A percentile compares a stretch with the other conserved stretches of the same genome.
Conservation (phyloP, 2,888 invertebrate species). For the Andrena dorsata region DNA sequence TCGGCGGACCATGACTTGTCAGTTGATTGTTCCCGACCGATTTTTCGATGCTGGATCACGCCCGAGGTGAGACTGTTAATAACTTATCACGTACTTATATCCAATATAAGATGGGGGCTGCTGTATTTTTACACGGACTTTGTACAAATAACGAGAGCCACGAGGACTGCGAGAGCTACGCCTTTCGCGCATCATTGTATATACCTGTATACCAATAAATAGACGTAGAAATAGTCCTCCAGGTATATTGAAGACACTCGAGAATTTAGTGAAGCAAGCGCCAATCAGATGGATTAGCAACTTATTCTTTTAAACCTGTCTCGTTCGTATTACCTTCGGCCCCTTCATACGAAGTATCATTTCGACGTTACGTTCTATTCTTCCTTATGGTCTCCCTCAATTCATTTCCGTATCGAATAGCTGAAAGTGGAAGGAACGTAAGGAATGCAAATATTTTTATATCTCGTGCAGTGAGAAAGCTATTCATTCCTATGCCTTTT, state of each 20-base stretch:
- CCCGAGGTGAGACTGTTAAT: slow-evolving; percentile 71
- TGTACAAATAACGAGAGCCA: slow-evolving; percentile 81
- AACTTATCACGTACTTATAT: slow-evolving; percentile 71
- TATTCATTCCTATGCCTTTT: slow-evolving; percentile 18
- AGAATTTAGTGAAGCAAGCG: not conserved
- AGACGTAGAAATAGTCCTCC: slow-evolving; percentile 50
- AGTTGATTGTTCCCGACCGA: slow-evolving; percentile 56
- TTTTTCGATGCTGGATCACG: slow-evolving; percentile 58
- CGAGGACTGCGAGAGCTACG: slow-evolving; percentile 63
- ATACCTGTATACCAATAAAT: slow-evolving; percentile 77
- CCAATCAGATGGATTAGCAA: not conserved
- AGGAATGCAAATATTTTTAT: not conserved
- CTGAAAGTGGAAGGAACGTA: slow-evolving; percentile 29
- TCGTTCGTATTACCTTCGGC: not conserved
- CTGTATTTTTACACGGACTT: slow-evolving; percentile 84
- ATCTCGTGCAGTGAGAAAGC: not conserved
- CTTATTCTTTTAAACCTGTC: not conserved
- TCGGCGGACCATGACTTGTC: slow-evolving; percentile 41
- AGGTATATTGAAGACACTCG: not conserved
- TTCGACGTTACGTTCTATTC: slow-evolving; percentile 14
- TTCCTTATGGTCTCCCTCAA: slow-evolving; percentile 44
- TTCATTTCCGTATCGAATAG: slow-evolving; percentile 47
- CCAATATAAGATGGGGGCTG: slow-evolving; percentile 75
- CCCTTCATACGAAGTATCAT: not conserved
- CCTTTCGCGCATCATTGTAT: slow-evolving; percentile 72